Evolutionary conservation across 2,797 vertebrate species (phyloP), one percentile per base, ranked within the genome.

Genomic region (Argentina silus): DNA sequence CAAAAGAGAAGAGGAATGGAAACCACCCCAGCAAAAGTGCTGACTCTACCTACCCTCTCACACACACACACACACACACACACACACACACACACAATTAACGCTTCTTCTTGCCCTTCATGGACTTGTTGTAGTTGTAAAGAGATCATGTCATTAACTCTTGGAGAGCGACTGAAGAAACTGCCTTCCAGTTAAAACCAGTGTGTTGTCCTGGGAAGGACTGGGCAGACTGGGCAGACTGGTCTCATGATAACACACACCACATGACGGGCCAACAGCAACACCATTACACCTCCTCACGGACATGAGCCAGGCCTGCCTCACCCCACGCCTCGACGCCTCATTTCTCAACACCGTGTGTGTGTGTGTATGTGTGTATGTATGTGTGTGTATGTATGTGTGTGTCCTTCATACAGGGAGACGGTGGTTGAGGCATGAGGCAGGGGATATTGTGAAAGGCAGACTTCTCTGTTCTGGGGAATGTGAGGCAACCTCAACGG

Each of bases 311-410:
- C 4, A 2, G 53, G 53, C 53, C 27, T 36, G 27, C 27, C 27
- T 36, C 27, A 36, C 27, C 27, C 53, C 53, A 2, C 7, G 53
- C 53, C 53, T 21, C n/a, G n/a, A n/a, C n/a, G n/a, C n/a, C 11
- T 48, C n/a, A 8, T n/a, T n/a, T n/a, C n/a, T n/a, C n/a, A n/a
- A n/a, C n/a, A n/a, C n/a, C 15, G 17, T 36, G 27, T 51, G 50
- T 51, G 50, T 51, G 50, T 51, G 50, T 51, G 50, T 6, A 17
- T 15, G 23, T 53, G 45, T 67, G 50, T 6, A 17, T 15, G 23
- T 53, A 17, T 67, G 53, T 57, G 68, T 50, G 72, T 70, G 63
- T 75, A 51, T 59, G n/a, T n/a, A n/a, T n/a, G n/a, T n/a, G n/a
- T n/a, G n/a, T n/a, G n/a, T n/a, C n/a, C n/a, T n/a, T n/a, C 57